These are phyloP conservation scores for Aplysia californica DNA, from an alignment of 1,140 invertebrate species.

Conservation along the genomic window DNA sequence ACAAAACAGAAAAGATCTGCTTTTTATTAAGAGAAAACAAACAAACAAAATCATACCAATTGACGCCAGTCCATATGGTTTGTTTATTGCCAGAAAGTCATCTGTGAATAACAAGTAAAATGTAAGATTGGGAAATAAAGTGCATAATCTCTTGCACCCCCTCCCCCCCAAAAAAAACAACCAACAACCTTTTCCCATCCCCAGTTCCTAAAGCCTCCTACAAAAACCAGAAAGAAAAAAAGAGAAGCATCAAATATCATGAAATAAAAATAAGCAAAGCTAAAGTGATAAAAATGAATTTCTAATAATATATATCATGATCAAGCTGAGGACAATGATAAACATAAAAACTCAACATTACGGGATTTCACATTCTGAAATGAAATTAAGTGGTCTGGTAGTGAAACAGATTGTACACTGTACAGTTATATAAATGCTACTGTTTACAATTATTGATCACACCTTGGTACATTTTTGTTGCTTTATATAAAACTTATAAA, in stretches of 20 bases:
- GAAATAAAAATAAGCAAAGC: background rate
- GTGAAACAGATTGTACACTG: too few relatives aligned
- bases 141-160: background rate
- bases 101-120: constrained; percentile 41
- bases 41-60: constrained; percentile 47
- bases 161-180: too few relatives aligned
- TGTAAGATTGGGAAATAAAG: background rate
- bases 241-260: background rate
- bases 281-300: background rate
- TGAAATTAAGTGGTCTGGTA: too few relatives aligned
- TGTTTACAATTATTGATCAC: background rate
- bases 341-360: too few relatives aligned
- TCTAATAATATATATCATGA: too few relatives aligned
- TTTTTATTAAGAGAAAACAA: background rate
- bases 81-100: constrained; percentile 69
- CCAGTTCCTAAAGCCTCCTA: background rate
- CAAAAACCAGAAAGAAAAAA: background rate
- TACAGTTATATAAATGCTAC: too few relatives aligned
- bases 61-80: constrained; percentile 70
- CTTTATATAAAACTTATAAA: too few relatives aligned
- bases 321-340: too few relatives aligned
- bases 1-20: too few relatives aligned
- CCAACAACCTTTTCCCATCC: background rate
- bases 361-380: too few relatives aligned
- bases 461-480: too few relatives aligned